Base-by-base conservation (phyloP, 2,888 invertebrate species). In the Drosophila sordidapex region DNA sequence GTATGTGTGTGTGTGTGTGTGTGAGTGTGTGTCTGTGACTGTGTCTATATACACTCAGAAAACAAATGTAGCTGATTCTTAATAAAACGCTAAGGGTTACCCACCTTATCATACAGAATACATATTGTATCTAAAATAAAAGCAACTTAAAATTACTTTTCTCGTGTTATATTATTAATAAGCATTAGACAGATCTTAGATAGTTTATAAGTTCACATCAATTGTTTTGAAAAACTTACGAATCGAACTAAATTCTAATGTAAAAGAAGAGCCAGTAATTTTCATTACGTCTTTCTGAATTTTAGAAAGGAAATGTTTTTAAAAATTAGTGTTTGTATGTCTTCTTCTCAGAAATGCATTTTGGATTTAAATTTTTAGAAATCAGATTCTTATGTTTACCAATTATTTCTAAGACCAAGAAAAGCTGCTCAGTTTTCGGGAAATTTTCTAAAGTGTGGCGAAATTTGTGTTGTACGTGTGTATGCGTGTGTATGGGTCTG, bases 31-130 rank as follows among this genome's bases (percentile, higher is more conserved):
- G 7, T 40, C 27, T 51, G 35, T 38, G 27, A 60, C 65, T 66
- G 69, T 88, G 90, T 91, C 87, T 91, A 54, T 25, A 46, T 46
- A 25, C 46, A 46, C 25, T 46, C 7, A 46, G 7, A 21, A 21
- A 25, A 25, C 15, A 21, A 11, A n/a, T 13, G 21, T 11, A 21
- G 43, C 6, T 7, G 43, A 13, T 15, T 21, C 7, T 7, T 46
- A 13, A 13, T 46, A 46, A 21, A 13, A 13, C 21, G 11, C 43
- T 13, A 21, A 25, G 21, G 21, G 4, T 25, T 46, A 25, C 46
- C 4, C 7, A 13, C 4, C 15, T 25, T 15, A 46, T 15, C 4
- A 25, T 15, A 25, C 11, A 11, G 11, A 11, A 43, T 2, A 40
- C n/a, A n/a, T 10, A 10, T 40, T 0, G 7, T 10, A 1, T 10